Percentiles rank a stretch among this genome's conserved stretches.
Conservation (phyloP, 2,797 vertebrate species). For the Mallotus villosus region DNA sequence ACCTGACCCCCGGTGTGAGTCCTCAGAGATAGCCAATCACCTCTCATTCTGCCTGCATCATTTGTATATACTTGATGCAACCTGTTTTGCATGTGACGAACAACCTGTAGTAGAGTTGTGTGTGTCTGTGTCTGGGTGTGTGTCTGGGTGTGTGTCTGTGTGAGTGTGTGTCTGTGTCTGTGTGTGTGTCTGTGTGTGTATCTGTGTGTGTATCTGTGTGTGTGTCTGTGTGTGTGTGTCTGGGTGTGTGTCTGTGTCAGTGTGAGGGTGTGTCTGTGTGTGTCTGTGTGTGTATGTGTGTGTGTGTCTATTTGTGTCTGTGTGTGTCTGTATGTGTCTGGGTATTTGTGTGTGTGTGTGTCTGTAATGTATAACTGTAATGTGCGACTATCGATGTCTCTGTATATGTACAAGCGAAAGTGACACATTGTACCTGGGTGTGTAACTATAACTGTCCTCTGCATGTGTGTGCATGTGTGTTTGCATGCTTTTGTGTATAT, state of each 20-base stretch:
- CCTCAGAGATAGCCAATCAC: slow-evolving; percentile 62
- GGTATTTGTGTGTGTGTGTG: slow-evolving; percentile 10
- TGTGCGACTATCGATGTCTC: neutral
- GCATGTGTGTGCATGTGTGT: no score
- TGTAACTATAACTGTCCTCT: no score
- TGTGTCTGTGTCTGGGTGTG: slow-evolving; percentile 1
- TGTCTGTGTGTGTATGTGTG: neutral
- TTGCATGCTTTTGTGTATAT: no score
- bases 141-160: neutral
- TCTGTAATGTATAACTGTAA: no score
- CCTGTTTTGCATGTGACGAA: slow-evolving; percentile 22
- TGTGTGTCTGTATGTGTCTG: slow-evolving; percentile 7
- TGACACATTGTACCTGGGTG: slow-evolving; percentile 17
- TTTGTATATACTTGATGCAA: slow-evolving; percentile 44
- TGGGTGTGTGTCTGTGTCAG: neutral
- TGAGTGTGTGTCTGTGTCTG: slow-evolving; percentile 5
- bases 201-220: slow-evolving; percentile 4
- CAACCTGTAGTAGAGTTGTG: neutral
- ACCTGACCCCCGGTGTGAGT: slow-evolving; percentile 68
- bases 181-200: neutral
- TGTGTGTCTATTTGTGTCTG: slow-evolving; percentile 10
- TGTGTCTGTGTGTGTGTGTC: slow-evolving; percentile 13
- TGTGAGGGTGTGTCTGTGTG: slow-evolving; percentile 4
- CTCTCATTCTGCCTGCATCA: slow-evolving; percentile 57
- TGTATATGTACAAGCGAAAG: slow-evolving; percentile 31